Conservation (phyloP, 2,113 vertebrate genomes). For the Crotalus viridis region DNA sequence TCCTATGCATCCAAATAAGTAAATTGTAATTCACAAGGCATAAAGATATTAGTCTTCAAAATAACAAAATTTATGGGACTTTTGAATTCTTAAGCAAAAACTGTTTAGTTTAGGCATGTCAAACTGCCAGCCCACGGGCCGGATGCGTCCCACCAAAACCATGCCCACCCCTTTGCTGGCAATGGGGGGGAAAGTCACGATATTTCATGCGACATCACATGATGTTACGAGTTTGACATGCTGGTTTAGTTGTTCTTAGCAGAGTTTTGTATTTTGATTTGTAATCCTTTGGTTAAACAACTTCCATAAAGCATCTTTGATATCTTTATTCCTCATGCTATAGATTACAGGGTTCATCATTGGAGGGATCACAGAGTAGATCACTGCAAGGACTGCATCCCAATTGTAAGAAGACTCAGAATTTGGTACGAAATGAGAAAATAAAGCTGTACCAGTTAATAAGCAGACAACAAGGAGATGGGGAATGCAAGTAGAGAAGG, state of each 20-base stretch:
- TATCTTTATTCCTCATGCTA: conserved; percentile 15
- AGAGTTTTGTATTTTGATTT: neutral
- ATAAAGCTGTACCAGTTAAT: neutral
- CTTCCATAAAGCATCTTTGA: neutral
- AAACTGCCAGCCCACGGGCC: no score
- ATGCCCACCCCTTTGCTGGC: no score
- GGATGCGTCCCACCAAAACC: no score
- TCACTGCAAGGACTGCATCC: neutral
- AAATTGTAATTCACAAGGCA: no score
- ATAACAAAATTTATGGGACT: no score
- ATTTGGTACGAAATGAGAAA: neutral
- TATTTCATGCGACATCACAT: no score
- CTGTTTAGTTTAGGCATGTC: no score
- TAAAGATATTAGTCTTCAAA: no score
- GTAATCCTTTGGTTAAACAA: neutral
- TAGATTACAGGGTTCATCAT: conserved; percentile 4
- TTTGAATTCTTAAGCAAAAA: neutral
- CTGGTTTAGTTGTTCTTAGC: no score
- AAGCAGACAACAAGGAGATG: neutral
- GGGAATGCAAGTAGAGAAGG: conserved; percentile 1
- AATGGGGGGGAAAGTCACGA: no score
- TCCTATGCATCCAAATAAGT: no score
- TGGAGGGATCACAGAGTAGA: neutral
- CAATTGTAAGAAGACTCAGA: neutral
- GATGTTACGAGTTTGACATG: no score